A percentile compares a stretch with the other conserved stretches of the same genome.
Evolutionary conservation across 2,888 invertebrate genomes (phyloP).

Genomic region (Pterostichus niger): DNA sequence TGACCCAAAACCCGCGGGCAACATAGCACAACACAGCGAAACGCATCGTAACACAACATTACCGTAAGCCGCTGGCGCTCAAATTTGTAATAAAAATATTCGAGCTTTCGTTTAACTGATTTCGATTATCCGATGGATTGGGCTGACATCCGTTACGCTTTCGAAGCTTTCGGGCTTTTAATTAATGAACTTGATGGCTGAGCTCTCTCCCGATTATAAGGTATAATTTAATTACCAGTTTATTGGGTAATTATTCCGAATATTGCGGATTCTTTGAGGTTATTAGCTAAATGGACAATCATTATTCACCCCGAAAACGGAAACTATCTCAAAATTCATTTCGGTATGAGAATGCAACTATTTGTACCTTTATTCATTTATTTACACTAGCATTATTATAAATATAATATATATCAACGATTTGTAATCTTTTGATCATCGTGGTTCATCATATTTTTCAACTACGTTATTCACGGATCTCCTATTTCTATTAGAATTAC

Average conservation of each 20-base stretch:
- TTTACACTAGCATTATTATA: no score
- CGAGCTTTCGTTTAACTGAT: constrained; percentile 36
- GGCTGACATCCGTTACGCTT: constrained; percentile 20
- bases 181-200: constrained; percentile 48
- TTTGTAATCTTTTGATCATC: no score
- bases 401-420: no score
- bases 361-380: no score
- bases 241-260: constrained; percentile 31
- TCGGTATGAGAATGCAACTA: neutral
- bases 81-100: constrained; percentile 46
- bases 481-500: no score
- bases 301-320: neutral
- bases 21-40: neutral
- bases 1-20: constrained; percentile 19
- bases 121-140: constrained; percentile 50
- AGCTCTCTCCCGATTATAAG: constrained; percentile 20
- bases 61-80: constrained; percentile 29
- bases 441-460: no score
- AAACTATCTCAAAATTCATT: neutral
- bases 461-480: no score
- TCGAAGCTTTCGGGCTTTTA: constrained; percentile 34
- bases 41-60: constrained; percentile 24
- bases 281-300: constrained; percentile 18
- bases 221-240: constrained; percentile 38
- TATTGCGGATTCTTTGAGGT: constrained; percentile 17